Base-by-base conservation (phyloP, 23 tunicate species). In the Oikopleura vanhoeffeni region DNA sequence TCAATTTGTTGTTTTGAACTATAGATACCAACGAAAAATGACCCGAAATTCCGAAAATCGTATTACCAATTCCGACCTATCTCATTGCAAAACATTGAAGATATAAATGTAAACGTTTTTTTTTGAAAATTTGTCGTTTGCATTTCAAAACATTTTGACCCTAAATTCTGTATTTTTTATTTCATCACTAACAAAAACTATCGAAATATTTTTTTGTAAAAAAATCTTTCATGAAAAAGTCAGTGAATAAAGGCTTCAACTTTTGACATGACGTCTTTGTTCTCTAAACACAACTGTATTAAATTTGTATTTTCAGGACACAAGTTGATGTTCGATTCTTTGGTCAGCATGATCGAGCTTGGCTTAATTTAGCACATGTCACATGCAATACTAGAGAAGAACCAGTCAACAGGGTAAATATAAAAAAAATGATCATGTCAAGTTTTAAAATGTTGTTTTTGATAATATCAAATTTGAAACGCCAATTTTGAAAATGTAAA, bases 341-440 rank as follows among this genome's bases (percentile, higher is more conserved):
- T 84, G 99, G 99, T 39, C 99, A 94, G 76, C 99, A 94, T 77
- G 99, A 94, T 83, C 83, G 97, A 40, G 99, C 99, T 0, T 94
- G 99, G 99, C 84, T 94, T 18, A 88, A 90, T 0, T 67, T 89
- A 57, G 67, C 90, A 13, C 38, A 28, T 30, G 79, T 71, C 3
- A 71, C 79, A 4, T 13, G 27, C 3, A 18, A 71, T 30, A 71
- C 79, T 71, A 13, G 3, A 18, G 79, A 71, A 71, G 79, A 71
- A 18, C 79, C 79, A 30, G 2, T 18, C 38, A 28, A 33, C 2
- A 33, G 79, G 64, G 64, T 49, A 49, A 49, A 24, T 8, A 49
- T 49, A 49, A 8, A 49, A n/a, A n/a, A n/a, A n/a, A n/a, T 57
- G 67, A 57, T 57, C 24, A 28, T 24, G 67, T 57, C 28, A 24